These are phyloP conservation scores for Hyles vespertilio DNA, from an alignment of 1,140 invertebrate species.

Conservation along the genomic window DNA sequence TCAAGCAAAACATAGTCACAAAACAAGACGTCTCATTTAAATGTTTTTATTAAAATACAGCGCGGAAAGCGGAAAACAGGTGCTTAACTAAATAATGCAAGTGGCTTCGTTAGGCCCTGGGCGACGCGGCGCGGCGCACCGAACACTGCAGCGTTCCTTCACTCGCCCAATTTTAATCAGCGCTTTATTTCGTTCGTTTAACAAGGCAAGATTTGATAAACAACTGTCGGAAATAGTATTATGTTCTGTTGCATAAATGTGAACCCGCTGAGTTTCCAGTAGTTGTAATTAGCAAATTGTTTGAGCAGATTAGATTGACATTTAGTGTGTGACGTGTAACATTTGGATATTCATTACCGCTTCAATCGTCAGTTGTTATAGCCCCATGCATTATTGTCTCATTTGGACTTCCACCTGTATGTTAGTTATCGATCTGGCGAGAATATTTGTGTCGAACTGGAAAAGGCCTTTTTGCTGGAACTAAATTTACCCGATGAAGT, in stretches of 20 bases:
- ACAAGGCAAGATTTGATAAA: neutral
- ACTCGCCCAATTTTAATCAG: conserved; percentile 8
- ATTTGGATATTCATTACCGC: no score
- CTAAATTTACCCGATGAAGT: no score
- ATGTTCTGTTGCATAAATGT: conserved; percentile 2
- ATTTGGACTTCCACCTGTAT: no score
- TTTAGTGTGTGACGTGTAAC: no score
- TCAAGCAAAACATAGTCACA: neutral
- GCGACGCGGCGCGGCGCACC: neutral
- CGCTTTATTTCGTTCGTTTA: conserved; percentile 6
- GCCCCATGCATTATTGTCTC: no score
- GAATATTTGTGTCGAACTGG: no score
- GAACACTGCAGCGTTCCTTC: conserved; percentile 6
- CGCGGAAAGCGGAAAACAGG: neutral
- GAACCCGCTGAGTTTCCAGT: neutral
- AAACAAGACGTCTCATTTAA: neutral
- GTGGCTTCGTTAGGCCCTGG: conserved; percentile 8
- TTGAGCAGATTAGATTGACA: no score
- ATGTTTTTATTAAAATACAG: conserved; percentile 2
- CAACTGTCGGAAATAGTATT: neutral
- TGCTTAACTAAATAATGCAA: conserved; percentile 6
- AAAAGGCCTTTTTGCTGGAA: no score
- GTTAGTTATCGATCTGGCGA: no score
- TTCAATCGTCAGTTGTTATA: no score
- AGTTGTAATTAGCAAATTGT: neutral